Conservation (phyloP, 2,113 vertebrate genomes). For the Quiscalus mexicanus region DNA sequence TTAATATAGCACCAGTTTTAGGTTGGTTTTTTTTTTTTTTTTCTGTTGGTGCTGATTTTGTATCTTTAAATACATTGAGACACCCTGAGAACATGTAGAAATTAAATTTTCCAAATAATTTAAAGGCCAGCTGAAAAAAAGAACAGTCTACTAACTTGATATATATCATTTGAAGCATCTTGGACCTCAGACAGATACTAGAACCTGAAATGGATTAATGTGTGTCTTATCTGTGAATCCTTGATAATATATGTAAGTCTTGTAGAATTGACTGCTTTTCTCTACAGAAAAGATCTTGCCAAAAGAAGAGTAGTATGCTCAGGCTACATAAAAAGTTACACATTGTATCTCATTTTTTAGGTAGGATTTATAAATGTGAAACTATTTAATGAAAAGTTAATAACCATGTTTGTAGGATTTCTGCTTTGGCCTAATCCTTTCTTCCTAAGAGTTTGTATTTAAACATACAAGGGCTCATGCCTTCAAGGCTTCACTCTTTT, state of each 20-base stretch:
- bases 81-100: not conserved
- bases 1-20: not conserved
- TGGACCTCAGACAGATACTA: not conserved
- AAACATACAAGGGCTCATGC: not conserved
- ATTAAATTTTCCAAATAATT: not conserved
- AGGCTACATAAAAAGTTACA: not conserved
- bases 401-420: not conserved
- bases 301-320: not conserved
- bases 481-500: not conserved
- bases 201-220: not conserved
- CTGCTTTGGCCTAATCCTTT: not conserved
- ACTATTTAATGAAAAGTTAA: not conserved
- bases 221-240: not conserved
- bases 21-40: no score
- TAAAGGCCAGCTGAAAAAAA: not conserved
- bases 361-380: not conserved
- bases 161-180: not conserved
- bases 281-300: not conserved
- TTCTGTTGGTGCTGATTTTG: not conserved
- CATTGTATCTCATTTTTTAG: not conserved
- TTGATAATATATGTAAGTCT: not conserved
- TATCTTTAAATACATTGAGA: not conserved
- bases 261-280: not conserved
- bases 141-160: not conserved
- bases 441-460: not conserved